Conservation (phyloP, 2,113 vertebrate species). For the Hyaena hyaena region DNA sequence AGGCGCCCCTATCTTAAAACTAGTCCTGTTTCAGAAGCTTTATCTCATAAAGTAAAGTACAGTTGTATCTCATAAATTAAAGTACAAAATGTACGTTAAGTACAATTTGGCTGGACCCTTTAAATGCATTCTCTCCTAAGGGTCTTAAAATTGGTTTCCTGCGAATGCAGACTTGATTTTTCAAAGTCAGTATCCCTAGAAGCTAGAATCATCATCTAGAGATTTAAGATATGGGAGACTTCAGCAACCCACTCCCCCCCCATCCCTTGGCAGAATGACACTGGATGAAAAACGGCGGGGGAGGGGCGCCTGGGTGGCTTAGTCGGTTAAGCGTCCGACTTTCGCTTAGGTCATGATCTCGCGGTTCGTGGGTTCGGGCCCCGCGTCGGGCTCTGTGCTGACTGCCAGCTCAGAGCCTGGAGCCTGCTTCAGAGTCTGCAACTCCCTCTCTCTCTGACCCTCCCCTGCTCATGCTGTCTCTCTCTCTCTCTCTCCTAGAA, state of each 20-base stretch:
- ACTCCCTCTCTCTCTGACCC: too few species aligned
- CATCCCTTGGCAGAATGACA: not conserved
- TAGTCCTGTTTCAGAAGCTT: constrained; percentile 36
- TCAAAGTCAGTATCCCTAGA: not conserved
- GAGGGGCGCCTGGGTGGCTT: too few species aligned
- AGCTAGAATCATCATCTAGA: constrained; percentile 1
- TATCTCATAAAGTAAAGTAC: constrained; percentile 32
- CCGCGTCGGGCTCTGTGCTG: too few species aligned
- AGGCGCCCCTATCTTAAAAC: not conserved
- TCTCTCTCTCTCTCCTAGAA: too few species aligned
- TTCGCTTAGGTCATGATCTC: too few species aligned
- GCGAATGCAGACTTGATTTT: not conserved
- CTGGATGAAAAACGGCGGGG: not conserved
- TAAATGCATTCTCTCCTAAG: not conserved
- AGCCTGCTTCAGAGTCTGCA: too few species aligned
- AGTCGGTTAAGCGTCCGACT: too few species aligned
- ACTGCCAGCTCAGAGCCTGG: too few species aligned
- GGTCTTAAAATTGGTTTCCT: not conserved
- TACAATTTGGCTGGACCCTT: not conserved
- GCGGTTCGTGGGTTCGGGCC: too few species aligned
- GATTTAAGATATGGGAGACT: not conserved
- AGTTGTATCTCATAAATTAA: constrained; percentile 24
- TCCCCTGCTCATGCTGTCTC: too few species aligned
- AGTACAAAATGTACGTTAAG: too few species aligned
- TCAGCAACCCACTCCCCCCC: not conserved